These are phyloP conservation scores for Platalea minor DNA, from an alignment of 2,797 vertebrate genomes.

Conservation along the genomic window DNA sequence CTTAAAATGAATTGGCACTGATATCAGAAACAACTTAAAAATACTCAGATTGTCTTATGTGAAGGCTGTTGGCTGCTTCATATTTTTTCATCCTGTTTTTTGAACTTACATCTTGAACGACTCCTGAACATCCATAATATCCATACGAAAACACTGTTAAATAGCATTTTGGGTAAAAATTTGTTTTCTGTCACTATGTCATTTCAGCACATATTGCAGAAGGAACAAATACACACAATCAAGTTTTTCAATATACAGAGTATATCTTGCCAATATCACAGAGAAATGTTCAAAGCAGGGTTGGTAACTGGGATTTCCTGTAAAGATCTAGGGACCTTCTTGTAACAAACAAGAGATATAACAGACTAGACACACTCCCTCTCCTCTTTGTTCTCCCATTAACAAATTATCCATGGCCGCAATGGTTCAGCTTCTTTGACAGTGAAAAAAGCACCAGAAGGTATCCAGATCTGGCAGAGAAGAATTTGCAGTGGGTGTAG, in stretches of 20 bases:
- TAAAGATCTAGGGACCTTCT: not conserved
- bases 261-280: accelerated
- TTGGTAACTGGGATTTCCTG: not conserved
- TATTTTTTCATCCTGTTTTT: conserved; percentile 12
- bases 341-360: not conserved
- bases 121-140: not conserved
- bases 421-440: not conserved
- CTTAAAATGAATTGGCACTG: not conserved
- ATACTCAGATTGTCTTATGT: not conserved
- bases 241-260: not conserved
- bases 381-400: not conserved
- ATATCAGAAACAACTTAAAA: not conserved
- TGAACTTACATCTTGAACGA: not conserved
- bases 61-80: not conserved
- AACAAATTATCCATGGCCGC: not conserved
- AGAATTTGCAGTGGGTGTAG: not conserved
- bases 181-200: not conserved
- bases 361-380: not conserved
- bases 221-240: not conserved
- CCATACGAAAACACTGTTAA: not conserved
- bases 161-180: conserved; percentile 12
- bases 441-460: not conserved
- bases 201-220: not conserved
- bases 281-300: not conserved
- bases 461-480: not conserved